Base-by-base conservation (phyloP, 2,797 vertebrate genomes). In the Apogon talboti region DNA sequence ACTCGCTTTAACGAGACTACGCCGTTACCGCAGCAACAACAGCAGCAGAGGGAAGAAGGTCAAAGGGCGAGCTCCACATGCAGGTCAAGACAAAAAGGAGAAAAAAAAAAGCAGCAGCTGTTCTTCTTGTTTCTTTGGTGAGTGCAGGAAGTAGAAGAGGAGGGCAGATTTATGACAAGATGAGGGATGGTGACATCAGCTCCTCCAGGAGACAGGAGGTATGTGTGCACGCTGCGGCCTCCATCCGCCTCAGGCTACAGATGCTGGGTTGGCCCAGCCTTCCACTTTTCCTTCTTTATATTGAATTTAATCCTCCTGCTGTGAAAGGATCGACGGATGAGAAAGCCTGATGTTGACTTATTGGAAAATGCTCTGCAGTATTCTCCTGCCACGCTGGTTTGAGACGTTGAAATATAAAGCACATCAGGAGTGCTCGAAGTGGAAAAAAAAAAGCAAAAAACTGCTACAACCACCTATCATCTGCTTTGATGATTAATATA, bases 91-190 rank as follows among this genome's bases (percentile, higher is more conserved):
- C 12, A 45, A 59, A 60, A 38, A 43, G 13, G 21, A 1, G 4
- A 18, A 46, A 14, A 42, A 42, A n/a, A 38, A 41, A 5, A 12
- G 38, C 44, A 59, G 70, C 66, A 81, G 81, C 76, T 75, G 71
- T 41, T 73, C 44, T 16, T 73, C 63, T 35, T 35, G 33, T 35
- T 35, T 35, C 33, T 65, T 65, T 9, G 15, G 43, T 41, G 55
- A 48, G 18, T 0, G 7, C 4, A 9, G 57, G 52, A 74, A 76
- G 52, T 28, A 60, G 24, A 66, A 71, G 53, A 18, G 53, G 68
- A 48, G 55, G 54, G 37, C 46, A 82, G 73, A 85, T 88, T 89
- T 82, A 86, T 78, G 82, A 71, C 64, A 62, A 60, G 58, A 69
- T 63, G 74, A 87, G 56, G 52, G 57, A 69, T 33, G 64, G 57